Conservation (phyloP, 2,113 vertebrate genomes). For the Columba livia region DNA sequence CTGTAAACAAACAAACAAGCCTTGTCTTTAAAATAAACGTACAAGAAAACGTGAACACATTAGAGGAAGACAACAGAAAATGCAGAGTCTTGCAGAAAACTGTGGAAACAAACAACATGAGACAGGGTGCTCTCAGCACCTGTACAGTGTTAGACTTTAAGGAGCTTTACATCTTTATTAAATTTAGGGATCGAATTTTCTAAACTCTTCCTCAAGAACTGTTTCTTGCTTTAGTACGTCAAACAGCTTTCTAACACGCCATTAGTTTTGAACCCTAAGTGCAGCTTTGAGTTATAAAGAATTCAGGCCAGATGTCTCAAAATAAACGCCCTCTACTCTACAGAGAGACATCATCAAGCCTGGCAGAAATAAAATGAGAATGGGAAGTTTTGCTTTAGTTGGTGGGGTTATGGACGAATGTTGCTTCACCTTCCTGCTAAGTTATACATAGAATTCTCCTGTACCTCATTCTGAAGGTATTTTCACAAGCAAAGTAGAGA, state of each 20-base stretch:
- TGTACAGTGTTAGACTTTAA: background rate
- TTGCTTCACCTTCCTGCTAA: background rate
- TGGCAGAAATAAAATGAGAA: background rate
- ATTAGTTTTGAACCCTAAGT: background rate
- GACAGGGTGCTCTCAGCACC: background rate
- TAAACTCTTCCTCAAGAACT: conserved; percentile 11
- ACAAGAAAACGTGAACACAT: rapidly evolving
- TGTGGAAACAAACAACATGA: background rate
- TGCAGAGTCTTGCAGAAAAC: background rate
- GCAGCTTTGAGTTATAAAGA: conserved; percentile 40
- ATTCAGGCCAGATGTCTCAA: conserved; percentile 5
- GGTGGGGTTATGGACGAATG: background rate
- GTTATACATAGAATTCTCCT: background rate
- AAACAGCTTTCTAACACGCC: conserved; percentile 23
- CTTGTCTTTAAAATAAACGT: background rate
- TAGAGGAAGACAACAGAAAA: background rate
- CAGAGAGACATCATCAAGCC: background rate
- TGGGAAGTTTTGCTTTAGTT: background rate
- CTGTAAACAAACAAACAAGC: background rate
- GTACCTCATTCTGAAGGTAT: background rate
- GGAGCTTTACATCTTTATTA: background rate
- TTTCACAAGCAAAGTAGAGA: background rate
- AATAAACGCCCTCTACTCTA: conserved; percentile 5
- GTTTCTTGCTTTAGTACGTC: background rate
- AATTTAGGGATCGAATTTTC: background rate